Evolutionary conservation across 1,140 invertebrate genomes (phyloP).

Genomic region (Rhopalosiphum padi): DNA sequence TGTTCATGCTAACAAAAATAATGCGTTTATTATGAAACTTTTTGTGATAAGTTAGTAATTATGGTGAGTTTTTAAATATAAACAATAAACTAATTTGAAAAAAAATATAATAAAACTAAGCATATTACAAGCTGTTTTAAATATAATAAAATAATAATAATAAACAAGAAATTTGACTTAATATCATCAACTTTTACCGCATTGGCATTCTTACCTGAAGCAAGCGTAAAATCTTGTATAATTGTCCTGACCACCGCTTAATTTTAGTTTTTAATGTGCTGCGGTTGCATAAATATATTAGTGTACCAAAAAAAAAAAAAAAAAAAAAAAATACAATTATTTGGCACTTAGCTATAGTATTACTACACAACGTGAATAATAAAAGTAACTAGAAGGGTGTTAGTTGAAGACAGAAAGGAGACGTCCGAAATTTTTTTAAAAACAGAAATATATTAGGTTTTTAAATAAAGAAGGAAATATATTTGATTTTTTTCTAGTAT

Average conservation of each 20-base stretch:
- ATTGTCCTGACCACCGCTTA: slow-evolving; percentile 51
- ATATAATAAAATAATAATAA: slow-evolving; percentile 43
- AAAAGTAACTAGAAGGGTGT: slow-evolving; percentile 56
- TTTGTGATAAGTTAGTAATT: slow-evolving; percentile 45
- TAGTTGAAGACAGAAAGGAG: slow-evolving; percentile 55
- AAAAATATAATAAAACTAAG: slow-evolving; percentile 40
- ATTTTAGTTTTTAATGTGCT: slow-evolving; percentile 57
- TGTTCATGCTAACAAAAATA: slow-evolving; percentile 51
- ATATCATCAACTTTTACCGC: slow-evolving; percentile 39
- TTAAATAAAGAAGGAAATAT: slow-evolving; percentile 39
- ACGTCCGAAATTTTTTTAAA: slow-evolving; percentile 43
- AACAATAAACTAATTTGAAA: slow-evolving; percentile 46
- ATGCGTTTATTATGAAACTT: slow-evolving; percentile 21
- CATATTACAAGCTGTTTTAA: slow-evolving; percentile 52
- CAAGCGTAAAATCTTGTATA: slow-evolving; percentile 42
- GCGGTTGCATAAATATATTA: slow-evolving; percentile 57
- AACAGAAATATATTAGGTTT: slow-evolving; percentile 38
- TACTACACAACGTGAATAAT: slow-evolving; percentile 50
- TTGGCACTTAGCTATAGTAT: slow-evolving; percentile 53
- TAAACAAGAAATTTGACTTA: slow-evolving; percentile 34
- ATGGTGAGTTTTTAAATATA: slow-evolving; percentile 11
- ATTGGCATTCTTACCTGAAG: slow-evolving; percentile 49
- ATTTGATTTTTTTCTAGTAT: slow-evolving; percentile 23
- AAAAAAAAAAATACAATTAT: slow-evolving; percentile 51
- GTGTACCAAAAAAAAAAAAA: slow-evolving; percentile 53